phyloP scores from a whole-genome alignment of 2,888 invertebrate genomes.

The Phaedon cochleariae region DNA sequence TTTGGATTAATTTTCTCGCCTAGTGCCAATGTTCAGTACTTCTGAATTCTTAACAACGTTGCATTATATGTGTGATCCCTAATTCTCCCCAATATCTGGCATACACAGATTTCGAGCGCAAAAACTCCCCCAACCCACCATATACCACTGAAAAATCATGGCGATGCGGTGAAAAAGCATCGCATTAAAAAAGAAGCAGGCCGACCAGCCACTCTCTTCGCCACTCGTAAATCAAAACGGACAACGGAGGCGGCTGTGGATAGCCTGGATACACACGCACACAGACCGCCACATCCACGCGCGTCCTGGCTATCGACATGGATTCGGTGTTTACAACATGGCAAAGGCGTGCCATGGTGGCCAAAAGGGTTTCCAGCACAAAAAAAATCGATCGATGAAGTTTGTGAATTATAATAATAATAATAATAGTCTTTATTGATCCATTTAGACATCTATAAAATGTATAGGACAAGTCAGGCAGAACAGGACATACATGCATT shows the following conservation, averaged over 20 bases:
- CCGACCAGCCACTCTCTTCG: slow-evolving; percentile 10
- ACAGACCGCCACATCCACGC: slow-evolving; percentile 1
- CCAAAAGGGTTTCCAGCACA: background rate
- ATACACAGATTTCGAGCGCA: background rate
- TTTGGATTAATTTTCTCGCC: no score
- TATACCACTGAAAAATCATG: background rate
- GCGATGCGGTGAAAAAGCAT: slow-evolving; percentile 1
- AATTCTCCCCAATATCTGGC: background rate
- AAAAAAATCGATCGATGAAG: no score
- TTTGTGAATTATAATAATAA: no score
- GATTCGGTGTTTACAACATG: slow-evolving; percentile 7
- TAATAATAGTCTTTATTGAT: no score
- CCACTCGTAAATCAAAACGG: slow-evolving; percentile 15
- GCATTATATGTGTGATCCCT: background rate
- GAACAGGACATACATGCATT: no score
- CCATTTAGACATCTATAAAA: no score
- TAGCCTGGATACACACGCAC: slow-evolving; percentile 13
- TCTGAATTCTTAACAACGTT: no score
- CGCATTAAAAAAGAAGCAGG: slow-evolving; percentile 7
- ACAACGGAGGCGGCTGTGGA: slow-evolving; percentile 10
- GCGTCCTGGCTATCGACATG: slow-evolving; percentile 16
- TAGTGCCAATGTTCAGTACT: no score
- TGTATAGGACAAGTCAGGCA: no score
- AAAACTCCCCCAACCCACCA: background rate
- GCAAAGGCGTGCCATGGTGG: background rate